Conservation (phyloP, 1,140 invertebrate species). For the Diachasma alloeum region DNA sequence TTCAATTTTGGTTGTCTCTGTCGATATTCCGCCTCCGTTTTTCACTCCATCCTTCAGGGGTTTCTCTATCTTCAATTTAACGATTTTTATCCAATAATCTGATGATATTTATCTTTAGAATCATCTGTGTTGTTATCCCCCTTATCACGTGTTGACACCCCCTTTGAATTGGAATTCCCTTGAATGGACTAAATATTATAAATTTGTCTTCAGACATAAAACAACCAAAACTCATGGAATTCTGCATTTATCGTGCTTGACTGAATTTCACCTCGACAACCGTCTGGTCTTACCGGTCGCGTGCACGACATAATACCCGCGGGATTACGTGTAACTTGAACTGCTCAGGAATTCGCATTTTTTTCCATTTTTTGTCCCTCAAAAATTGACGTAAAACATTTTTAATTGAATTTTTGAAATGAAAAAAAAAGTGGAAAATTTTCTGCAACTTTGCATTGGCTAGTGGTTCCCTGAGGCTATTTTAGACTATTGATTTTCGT, state of each 20-base stretch:
- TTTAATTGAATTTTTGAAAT: too few relatives aligned
- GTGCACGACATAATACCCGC: not conserved
- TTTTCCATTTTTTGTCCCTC: not conserved
- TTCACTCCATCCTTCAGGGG: too few relatives aligned
- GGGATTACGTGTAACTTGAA: not conserved
- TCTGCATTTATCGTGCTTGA: not conserved
- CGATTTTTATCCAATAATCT: too few relatives aligned
- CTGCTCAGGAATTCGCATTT: not conserved
- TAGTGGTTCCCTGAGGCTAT: too few relatives aligned
- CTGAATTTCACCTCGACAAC: not conserved
- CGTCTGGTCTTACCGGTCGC: not conserved
- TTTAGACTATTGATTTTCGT: not conserved
- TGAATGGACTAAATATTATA: not conserved
- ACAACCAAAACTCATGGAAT: not conserved
- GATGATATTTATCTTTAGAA: too few relatives aligned
- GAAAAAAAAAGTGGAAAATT: too few relatives aligned
- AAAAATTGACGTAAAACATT: not conserved
- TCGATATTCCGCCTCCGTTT: too few relatives aligned
- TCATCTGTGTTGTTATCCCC: too few relatives aligned
- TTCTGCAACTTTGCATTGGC: too few relatives aligned
- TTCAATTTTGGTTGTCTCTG: not conserved
- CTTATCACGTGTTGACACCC: too few relatives aligned
- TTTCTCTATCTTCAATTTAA: too few relatives aligned
- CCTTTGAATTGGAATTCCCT: too few relatives aligned
- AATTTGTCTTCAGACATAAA: not conserved